A percentile compares a stretch with the other conserved stretches of the same genome.
Conservation (phyloP, 2,888 invertebrate species). For the Yponomeuta plumbellus region DNA sequence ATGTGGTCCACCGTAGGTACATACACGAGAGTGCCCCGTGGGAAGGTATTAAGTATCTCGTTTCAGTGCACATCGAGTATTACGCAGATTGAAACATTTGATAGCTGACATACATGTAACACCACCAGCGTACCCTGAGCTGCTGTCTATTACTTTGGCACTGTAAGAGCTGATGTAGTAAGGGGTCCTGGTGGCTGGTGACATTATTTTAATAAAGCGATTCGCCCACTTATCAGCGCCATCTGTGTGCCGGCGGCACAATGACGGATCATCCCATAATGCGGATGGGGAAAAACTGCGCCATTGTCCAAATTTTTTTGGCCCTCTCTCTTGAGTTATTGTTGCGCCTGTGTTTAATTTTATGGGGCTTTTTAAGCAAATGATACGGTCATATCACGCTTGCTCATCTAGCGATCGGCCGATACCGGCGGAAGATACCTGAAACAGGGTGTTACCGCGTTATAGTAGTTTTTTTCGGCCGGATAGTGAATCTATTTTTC, state of each 20-base stretch:
- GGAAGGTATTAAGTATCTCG: slow-evolving; percentile 69
- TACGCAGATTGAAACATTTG: slow-evolving; percentile 53
- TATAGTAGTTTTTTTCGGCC: slow-evolving; percentile 19
- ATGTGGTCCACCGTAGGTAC: slow-evolving; percentile 21
- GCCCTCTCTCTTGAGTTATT: slow-evolving; percentile 55
- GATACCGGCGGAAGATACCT: slow-evolving; percentile 33
- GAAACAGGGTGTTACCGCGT: slow-evolving; percentile 22
- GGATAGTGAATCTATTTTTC: background rate
- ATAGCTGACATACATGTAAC: slow-evolving; percentile 44
- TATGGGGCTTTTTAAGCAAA: slow-evolving; percentile 74
- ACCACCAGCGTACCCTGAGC: slow-evolving; percentile 28
- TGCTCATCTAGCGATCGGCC: slow-evolving; percentile 45
- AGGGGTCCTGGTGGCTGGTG: slow-evolving; percentile 41
- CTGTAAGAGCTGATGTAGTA: background rate
- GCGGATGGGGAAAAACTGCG: slow-evolving; percentile 55
- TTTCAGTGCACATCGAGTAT: slow-evolving; percentile 52
- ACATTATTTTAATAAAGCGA: slow-evolving; percentile 64
- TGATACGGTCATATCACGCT: slow-evolving; percentile 68
- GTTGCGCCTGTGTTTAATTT: slow-evolving; percentile 63
- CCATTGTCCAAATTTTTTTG: slow-evolving; percentile 51
- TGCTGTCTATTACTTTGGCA: slow-evolving; percentile 35
- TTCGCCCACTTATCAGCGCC: slow-evolving; percentile 64
- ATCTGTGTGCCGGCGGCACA: slow-evolving; percentile 61
- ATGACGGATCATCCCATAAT: slow-evolving; percentile 74
- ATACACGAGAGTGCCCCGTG: slow-evolving; percentile 45